Conservation (phyloP, 2,113 vertebrate species). For the Hypocryptadius cinnamomeus region DNA sequence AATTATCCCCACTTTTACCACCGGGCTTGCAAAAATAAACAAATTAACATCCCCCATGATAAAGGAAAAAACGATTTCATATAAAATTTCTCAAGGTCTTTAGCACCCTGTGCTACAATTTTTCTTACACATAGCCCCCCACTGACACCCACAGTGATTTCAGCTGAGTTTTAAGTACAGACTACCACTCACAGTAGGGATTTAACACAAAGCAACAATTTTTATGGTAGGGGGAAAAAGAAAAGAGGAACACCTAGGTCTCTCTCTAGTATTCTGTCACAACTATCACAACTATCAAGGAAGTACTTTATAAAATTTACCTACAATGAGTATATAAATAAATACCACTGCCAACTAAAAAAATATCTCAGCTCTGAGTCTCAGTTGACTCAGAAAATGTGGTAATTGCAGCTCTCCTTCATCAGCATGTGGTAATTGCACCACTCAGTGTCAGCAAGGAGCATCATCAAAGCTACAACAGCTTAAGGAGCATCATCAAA, state of each 20-base stretch:
- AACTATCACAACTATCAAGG: too few relatives aligned
- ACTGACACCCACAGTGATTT: neutral
- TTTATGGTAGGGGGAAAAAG: neutral
- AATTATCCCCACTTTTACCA: neutral
- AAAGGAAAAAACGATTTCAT: neutral
- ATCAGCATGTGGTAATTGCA: conserved; percentile 27
- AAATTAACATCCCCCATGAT: neutral
- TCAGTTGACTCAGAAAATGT: conserved; percentile 17
- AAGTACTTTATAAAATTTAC: neutral
- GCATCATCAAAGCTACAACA: conserved; percentile 38
- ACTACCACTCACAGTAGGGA: neutral
- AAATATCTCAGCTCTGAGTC: neutral
- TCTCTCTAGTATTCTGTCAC: neutral
- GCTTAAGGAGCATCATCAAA: conserved; percentile 42
- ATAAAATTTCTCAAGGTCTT: neutral
- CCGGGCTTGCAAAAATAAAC: neutral
- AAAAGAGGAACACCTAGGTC: neutral
- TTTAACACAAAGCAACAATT: neutral
- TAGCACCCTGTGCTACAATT: neutral
- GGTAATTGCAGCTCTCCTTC: neutral
- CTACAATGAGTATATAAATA: neutral
- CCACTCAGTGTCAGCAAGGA: conserved; percentile 43
- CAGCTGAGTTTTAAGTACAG: neutral
- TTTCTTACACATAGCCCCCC: neutral
- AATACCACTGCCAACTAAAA: neutral